Percentiles rank a stretch among this genome's conserved stretches.
Conservation (phyloP, 2,888 invertebrate genomes). For the Acleris cristana region DNA sequence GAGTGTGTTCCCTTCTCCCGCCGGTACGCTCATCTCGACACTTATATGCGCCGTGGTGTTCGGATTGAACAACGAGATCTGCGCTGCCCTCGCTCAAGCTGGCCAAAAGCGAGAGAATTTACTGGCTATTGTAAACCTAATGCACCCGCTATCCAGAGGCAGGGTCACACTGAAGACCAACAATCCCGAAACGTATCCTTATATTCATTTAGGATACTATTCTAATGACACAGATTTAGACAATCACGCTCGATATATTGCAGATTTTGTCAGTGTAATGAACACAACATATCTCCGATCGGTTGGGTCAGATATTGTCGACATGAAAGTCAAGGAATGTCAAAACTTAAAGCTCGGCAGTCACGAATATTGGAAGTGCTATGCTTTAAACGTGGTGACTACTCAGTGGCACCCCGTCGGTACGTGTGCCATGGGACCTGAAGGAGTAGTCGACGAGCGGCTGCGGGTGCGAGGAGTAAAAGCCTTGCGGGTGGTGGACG, state of each 20-base stretch:
- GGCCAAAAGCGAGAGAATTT: too few species aligned
- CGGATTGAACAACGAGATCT: too few species aligned
- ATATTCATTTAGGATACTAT: conserved; percentile 52
- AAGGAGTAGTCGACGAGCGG: conserved; percentile 43
- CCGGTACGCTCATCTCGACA: too few species aligned
- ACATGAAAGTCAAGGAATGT: conserved; percentile 53
- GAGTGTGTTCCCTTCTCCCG: too few species aligned
- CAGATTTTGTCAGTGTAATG: conserved; percentile 45
- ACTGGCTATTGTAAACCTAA: background rate
- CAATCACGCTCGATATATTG: conserved; percentile 43
- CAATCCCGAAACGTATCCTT: conserved; percentile 51
- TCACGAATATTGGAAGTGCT: conserved; percentile 45
- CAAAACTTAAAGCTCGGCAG: conserved; percentile 34
- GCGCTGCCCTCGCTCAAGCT: too few species aligned
- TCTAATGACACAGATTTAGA: conserved; percentile 49
- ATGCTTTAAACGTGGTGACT: conserved; percentile 38
- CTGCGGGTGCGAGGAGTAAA: conserved; percentile 42
- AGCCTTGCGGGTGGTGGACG: conserved; percentile 86
- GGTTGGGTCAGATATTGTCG: conserved; percentile 43
- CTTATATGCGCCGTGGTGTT: too few species aligned
- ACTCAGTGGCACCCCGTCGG: conserved; percentile 42
- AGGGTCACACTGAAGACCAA: conserved; percentile 50
- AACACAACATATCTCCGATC: conserved; percentile 47
- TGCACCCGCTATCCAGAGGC: conserved; percentile 53
- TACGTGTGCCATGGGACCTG: conserved; percentile 46